Evolutionary conservation across 1,140 invertebrate species (phyloP).

Genomic region (Bombus pascuorum): DNA sequence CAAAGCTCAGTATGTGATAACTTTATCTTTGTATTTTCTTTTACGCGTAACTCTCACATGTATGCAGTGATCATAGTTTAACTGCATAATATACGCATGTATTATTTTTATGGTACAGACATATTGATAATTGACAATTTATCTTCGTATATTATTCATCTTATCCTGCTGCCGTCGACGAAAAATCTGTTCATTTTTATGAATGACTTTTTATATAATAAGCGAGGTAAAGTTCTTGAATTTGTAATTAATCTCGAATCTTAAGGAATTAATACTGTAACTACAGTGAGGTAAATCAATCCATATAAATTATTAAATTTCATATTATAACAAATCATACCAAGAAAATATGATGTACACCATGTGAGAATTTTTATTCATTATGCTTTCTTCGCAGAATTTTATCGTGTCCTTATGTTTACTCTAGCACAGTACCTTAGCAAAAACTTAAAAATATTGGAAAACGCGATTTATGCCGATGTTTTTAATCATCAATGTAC

Average conservation of each 20-base stretch:
- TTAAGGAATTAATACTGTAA: not conserved
- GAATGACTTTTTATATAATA: not conserved
- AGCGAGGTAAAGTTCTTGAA: not conserved
- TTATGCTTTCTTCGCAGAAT: not conserved
- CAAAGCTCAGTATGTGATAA: not conserved
- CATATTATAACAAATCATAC: not conserved
- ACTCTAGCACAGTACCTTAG: not conserved
- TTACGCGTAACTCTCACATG: not conserved
- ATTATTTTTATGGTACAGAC: not conserved
- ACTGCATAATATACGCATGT: not conserved
- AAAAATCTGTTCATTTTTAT: not conserved
- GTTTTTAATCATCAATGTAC: too few species aligned
- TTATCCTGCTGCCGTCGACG: not conserved
- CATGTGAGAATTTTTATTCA: not conserved
- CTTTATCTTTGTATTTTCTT: slow-evolving; percentile 8
- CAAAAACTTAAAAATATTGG: too few species aligned
- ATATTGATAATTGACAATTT: not conserved
- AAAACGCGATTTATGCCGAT: too few species aligned
- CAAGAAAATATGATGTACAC: not conserved
- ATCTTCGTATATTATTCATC: too few species aligned
- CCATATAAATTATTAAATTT: too few species aligned
- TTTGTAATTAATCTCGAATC: too few species aligned
- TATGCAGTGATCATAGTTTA: not conserved
- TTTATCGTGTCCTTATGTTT: not conserved
- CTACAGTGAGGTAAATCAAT: not conserved